Percentiles rank a stretch among this genome's conserved stretches.
These are phyloP conservation scores for Passer domesticus DNA, from an alignment of 2,113 vertebrate genomes.

Conservation along the genomic window DNA sequence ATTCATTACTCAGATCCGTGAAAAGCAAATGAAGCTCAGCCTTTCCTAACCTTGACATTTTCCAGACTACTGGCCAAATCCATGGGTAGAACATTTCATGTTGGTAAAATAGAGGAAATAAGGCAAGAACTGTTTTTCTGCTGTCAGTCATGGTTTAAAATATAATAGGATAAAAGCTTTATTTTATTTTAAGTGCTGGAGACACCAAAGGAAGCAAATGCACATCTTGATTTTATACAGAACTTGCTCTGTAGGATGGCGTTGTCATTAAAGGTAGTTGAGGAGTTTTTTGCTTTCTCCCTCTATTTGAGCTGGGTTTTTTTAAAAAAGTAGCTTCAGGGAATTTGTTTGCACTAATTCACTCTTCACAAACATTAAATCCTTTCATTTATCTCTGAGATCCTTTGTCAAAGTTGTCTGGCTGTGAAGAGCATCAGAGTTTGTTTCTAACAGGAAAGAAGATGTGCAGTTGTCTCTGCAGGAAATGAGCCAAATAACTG, in stretches of 20 bases:
- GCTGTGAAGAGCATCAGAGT: background rate
- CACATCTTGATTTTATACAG: background rate
- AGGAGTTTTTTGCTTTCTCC: background rate
- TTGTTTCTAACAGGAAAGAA: background rate
- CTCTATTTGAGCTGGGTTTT: background rate
- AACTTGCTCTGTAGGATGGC: background rate
- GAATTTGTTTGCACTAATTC: background rate
- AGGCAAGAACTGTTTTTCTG: background rate
- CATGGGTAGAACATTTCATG: background rate
- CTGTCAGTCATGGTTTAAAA: background rate
- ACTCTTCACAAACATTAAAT: background rate
- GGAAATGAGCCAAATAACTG: background rate
- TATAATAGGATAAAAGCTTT: background rate
- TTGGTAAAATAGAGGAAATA: background rate
- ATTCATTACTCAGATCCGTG: constrained; percentile 41
- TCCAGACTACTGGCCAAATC: constrained; percentile 59
- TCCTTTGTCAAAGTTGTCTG: background rate
- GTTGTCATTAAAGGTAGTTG: background rate
- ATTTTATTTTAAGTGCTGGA: background rate
- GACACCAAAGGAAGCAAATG: background rate
- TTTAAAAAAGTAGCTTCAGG: background rate
- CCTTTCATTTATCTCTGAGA: background rate
- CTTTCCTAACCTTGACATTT: constrained; percentile 64
- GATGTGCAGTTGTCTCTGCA: background rate
- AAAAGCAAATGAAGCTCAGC: constrained; percentile 59